Percentiles rank a stretch among this genome's conserved stretches.
Conservation (phyloP, 2,797 vertebrate genomes). For the Hydrolagus colliei region DNA sequence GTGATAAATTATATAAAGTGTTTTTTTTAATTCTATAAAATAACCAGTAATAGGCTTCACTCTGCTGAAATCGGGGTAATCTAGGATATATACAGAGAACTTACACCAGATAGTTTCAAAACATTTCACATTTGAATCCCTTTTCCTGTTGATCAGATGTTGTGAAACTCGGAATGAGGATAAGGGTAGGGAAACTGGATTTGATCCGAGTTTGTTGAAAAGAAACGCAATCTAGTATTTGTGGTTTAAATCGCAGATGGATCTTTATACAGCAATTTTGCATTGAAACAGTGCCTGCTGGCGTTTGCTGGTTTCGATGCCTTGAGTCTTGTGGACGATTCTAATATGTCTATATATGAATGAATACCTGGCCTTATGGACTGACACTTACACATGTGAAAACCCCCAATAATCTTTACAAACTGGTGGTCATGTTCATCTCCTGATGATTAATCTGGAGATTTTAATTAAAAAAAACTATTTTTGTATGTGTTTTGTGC, state of each 20-base stretch:
- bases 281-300: constrained; percentile 41
- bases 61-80: not conserved
- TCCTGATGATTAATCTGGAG: constrained; percentile 76
- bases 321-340: constrained; percentile 72
- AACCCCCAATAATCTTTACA: constrained; percentile 56
- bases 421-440: constrained; percentile 65
- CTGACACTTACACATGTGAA: constrained; percentile 29
- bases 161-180: not conserved
- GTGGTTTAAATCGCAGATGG: constrained; percentile 26
- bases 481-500: constrained; percentile 83
- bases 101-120: not conserved
- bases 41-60: constrained; percentile 12
- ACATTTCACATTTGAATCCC: constrained; percentile 1
- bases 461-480: constrained; percentile 68
- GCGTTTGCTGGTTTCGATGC: constrained; percentile 59
- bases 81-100: not conserved
- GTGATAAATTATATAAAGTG: not conserved
- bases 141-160: not conserved
- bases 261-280: constrained; percentile 12
- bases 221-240: constrained; percentile 3
- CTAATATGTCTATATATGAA: constrained; percentile 65
- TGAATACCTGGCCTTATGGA: constrained; percentile 58
- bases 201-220: not conserved
- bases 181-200: not conserved
- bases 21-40: not conserved